Evolutionary conservation across 1,140 invertebrate species (phyloP).

Genomic region (Diorhabda carinulata): DNA sequence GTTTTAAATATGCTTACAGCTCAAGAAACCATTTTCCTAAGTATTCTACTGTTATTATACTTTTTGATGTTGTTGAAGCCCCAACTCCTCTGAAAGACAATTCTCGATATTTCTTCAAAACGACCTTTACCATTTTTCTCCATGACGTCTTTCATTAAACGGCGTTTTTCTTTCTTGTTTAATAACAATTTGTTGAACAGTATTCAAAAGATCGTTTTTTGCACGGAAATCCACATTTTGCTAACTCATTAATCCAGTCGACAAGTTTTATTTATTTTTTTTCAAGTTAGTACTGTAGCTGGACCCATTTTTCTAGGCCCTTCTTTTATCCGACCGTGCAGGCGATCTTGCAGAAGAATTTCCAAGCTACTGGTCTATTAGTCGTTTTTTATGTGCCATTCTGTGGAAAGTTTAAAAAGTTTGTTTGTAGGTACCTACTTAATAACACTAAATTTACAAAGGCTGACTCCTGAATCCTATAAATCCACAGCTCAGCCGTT

Average conservation of each 20-base stretch:
- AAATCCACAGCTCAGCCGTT: too few relatives aligned
- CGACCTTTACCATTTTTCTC: neutral
- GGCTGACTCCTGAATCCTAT: too few relatives aligned
- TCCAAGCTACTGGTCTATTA: neutral
- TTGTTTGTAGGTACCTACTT: too few relatives aligned
- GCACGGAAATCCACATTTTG: too few relatives aligned
- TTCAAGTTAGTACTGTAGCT: constrained; percentile 19
- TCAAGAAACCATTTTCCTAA: too few relatives aligned
- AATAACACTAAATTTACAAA: too few relatives aligned
- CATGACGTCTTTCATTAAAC: constrained; percentile 24
- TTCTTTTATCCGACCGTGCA: constrained; percentile 25
- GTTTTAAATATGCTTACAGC: neutral
- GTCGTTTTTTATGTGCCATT: too few relatives aligned
- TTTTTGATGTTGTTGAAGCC: constrained; percentile 6
- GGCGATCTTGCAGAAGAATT: constrained; percentile 28
- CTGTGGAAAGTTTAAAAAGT: too few relatives aligned
- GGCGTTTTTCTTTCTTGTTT: constrained; percentile 16
- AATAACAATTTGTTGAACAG: neutral
- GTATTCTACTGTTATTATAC: too few relatives aligned
- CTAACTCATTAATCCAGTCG: constrained; percentile 16
- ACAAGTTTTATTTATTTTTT: constrained; percentile 25
- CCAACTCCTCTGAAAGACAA: neutral
- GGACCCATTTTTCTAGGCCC: constrained; percentile 25
- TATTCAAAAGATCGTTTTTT: neutral
- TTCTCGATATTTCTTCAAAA: too few relatives aligned